A percentile compares a stretch with the other conserved stretches of the same genome.
Conservation (phyloP, 92 coral and sea anemone species). For the Meandrina meandrites region DNA sequence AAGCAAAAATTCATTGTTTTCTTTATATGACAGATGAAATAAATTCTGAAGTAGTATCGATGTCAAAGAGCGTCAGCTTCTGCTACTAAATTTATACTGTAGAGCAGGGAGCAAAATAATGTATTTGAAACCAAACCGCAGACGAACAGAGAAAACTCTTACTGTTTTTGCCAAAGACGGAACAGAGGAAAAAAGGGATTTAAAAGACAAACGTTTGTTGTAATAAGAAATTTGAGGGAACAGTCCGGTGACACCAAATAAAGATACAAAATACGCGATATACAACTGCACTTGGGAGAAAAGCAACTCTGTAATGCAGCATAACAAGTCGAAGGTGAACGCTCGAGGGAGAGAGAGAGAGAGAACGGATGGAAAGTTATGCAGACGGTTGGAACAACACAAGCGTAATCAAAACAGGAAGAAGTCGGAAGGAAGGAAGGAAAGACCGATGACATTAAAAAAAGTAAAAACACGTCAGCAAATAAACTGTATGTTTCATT, state of each 20-base stretch:
- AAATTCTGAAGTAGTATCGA: background rate
- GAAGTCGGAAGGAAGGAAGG: conserved; percentile 30
- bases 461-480: background rate
- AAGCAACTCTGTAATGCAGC: too few relatives aligned
- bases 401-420: conserved; percentile 2
- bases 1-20: background rate
- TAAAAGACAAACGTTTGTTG: background rate
- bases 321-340: too few relatives aligned
- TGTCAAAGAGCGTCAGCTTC: background rate
- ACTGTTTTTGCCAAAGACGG: background rate
- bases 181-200: background rate
- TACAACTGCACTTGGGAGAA: too few relatives aligned
- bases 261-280: background rate
- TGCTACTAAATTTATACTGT: background rate
- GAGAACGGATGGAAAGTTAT: background rate
- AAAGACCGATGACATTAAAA: background rate
- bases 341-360: too few relatives aligned
- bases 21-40: background rate
- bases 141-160: background rate
- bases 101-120: background rate
- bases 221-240: background rate
- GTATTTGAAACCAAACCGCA: background rate
- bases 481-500: background rate
- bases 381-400: background rate
- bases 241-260: background rate